These are phyloP conservation scores for Crotalus tigris DNA, from an alignment of 2,113 vertebrate genomes.

Conservation along the genomic window DNA sequence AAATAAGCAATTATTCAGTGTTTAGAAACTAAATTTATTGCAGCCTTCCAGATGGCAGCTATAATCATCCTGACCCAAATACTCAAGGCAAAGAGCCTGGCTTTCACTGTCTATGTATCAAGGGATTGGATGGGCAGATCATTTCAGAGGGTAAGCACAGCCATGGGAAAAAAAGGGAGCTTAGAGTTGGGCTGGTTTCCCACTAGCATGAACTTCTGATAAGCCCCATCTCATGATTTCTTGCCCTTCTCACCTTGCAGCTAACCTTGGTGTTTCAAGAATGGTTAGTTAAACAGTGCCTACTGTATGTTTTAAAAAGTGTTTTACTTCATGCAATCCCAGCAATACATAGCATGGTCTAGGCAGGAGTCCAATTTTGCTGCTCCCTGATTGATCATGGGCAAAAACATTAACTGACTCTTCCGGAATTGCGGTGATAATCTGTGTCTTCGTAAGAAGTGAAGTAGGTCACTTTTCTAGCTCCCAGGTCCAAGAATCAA, in stretches of 20 bases:
- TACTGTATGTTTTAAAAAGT: neutral
- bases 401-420: neutral
- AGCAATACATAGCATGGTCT: neutral
- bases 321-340: neutral
- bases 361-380: neutral
- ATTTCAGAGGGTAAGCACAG: neutral
- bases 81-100: neutral
- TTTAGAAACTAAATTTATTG: neutral
- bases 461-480: neutral
- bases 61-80: neutral
- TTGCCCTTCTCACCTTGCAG: neutral
- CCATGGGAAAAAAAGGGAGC: neutral
- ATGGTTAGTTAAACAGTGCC: neutral
- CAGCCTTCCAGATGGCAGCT: neutral
- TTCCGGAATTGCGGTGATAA: neutral
- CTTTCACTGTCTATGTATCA: neutral
- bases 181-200: neutral
- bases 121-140: neutral
- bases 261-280: neutral
- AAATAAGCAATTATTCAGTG: neutral
- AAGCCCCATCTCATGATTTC: neutral
- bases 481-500: neutral
- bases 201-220: neutral
- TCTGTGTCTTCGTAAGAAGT: neutral
- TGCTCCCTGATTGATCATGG: neutral